Evolutionary conservation across 2,113 vertebrate genomes (phyloP).

Genomic region (Corythoichthys haematopterus): DNA sequence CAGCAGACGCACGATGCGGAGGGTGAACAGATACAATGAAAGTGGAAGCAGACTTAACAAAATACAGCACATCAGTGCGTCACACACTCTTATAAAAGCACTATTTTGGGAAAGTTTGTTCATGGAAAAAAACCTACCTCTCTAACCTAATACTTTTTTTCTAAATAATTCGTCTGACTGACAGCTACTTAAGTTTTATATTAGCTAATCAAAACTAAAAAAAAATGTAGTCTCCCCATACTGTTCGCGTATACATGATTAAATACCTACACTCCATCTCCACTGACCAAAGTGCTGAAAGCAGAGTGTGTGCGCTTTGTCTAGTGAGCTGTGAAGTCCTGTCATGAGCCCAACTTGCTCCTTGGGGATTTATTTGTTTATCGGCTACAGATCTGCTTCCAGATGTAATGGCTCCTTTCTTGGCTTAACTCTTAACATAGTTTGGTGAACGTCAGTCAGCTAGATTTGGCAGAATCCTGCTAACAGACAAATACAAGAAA

Average conservation of each 20-base stretch:
- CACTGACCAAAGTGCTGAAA: background rate
- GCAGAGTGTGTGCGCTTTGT: background rate
- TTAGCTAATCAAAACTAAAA: background rate
- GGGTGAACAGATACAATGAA: slow-evolving; percentile 5
- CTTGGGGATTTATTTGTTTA: slow-evolving; percentile 6
- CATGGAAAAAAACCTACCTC: background rate
- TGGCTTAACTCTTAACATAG: background rate
- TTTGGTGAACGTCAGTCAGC: background rate
- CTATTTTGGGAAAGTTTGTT: background rate
- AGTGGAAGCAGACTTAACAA: background rate
- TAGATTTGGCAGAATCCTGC: background rate
- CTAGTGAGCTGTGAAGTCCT: background rate
- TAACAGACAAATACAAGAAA: slow-evolving; percentile 1
- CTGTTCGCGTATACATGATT: background rate
- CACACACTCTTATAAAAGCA: background rate
- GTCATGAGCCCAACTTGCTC: background rate
- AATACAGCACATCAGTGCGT: background rate
- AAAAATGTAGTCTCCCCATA: background rate
- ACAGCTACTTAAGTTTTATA: background rate
- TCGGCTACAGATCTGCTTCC: slow-evolving; percentile 1
- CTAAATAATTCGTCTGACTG: background rate
- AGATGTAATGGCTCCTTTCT: background rate
- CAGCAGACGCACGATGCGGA: slow-evolving; percentile 10
- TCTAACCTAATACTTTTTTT: background rate
- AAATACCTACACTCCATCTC: background rate